phyloP scores from a whole-genome alignment of 1,140 invertebrate species.

The Heliconius eleuchia region DNA sequence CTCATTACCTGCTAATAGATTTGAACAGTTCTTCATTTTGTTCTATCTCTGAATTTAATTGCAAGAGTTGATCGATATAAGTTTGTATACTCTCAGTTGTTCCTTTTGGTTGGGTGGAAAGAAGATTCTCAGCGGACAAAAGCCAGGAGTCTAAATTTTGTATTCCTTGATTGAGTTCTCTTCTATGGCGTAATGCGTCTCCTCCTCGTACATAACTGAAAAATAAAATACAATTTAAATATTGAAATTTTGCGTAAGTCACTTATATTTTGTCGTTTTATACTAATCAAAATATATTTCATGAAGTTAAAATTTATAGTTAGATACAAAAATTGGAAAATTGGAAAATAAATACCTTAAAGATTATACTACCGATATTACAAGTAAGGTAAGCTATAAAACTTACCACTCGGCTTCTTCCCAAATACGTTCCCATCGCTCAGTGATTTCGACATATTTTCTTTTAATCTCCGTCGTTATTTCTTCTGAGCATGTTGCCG shows the following conservation, averaged over 20 bases:
- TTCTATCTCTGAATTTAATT: conserved; percentile 90
- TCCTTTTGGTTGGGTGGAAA: conserved; percentile 86
- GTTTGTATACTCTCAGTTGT: conserved; percentile 89
- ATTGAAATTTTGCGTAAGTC: no score
- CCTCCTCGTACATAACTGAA: conserved; percentile 91
- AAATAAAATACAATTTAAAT: background rate
- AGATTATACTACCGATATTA: no score
- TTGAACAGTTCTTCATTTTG: conserved; percentile 95
- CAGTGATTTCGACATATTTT: conserved; percentile 86
- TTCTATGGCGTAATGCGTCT: conserved; percentile 90
- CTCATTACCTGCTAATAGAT: conserved; percentile 76
- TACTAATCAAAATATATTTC: background rate
- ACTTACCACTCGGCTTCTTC: conserved; percentile 86
- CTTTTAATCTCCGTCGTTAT: conserved; percentile 90
- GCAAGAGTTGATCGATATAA: conserved; percentile 90
- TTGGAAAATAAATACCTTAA: no score
- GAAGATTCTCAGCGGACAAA: conserved; percentile 86
- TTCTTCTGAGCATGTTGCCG: conserved; percentile 91
- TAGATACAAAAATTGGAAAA: background rate
- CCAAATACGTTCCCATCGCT: conserved; percentile 91
- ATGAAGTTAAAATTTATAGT: background rate
- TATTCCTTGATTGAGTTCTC: conserved; percentile 90
- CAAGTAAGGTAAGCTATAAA: no score
- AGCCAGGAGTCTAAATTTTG: conserved; percentile 91
- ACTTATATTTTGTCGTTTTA: no score